Evolutionary conservation across 2,888 invertebrate species (phyloP).

Genomic region (Leucophora obtusa): DNA sequence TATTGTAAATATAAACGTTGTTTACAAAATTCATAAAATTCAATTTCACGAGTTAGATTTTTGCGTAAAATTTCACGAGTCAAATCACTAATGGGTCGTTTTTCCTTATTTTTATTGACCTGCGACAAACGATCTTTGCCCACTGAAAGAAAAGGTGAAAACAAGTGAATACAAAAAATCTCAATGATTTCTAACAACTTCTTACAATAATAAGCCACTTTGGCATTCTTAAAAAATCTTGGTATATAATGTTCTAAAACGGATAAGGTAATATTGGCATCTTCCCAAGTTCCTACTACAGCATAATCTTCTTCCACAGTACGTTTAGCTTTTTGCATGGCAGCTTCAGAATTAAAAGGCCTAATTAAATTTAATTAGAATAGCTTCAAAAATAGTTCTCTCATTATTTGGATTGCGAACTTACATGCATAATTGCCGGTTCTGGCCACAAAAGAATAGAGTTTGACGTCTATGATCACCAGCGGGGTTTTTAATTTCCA

Average conservation of each 20-base stretch:
- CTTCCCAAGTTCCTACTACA: constrained; percentile 92
- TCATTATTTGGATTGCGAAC: constrained; percentile 72
- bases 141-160: constrained; percentile 69
- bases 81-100: constrained; percentile 81
- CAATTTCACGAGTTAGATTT: constrained; percentile 92
- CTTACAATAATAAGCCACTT: constrained; percentile 88
- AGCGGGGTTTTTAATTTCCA: constrained; percentile 88
- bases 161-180: background rate
- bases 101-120: constrained; percentile 86
- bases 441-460: constrained; percentile 94
- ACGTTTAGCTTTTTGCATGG: constrained; percentile 89
- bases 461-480: constrained; percentile 92
- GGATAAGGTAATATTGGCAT: constrained; percentile 89
- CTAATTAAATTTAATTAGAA: constrained; percentile 76
- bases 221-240: constrained; percentile 88
- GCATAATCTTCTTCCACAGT: constrained; percentile 92
- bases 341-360: constrained; percentile 90
- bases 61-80: constrained; percentile 89
- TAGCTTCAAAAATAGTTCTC: background rate
- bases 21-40: constrained; percentile 93
- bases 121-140: constrained; percentile 77
- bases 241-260: constrained; percentile 92
- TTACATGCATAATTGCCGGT: constrained; percentile 87
- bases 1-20: constrained; percentile 90
- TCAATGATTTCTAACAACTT: background rate